phyloP scores from a whole-genome alignment of 2,113 vertebrate genomes.

The Gambusia holbrooki region DNA sequence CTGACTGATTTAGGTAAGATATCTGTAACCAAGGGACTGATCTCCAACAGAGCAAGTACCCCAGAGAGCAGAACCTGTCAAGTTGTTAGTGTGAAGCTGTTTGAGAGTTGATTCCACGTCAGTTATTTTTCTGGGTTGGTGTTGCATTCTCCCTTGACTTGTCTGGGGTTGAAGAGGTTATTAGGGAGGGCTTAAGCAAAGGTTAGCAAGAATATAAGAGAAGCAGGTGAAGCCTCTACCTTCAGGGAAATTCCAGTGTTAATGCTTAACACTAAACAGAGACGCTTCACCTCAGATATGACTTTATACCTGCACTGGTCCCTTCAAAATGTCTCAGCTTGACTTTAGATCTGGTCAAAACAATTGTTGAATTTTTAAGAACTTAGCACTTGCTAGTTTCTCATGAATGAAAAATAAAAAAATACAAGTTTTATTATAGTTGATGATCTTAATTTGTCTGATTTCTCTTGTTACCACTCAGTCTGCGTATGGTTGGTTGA shows the following conservation, averaged over 20 bases:
- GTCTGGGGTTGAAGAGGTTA: constrained; percentile 29
- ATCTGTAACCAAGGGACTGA: constrained; percentile 5
- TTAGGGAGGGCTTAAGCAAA: constrained; percentile 20
- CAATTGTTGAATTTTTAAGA: no score
- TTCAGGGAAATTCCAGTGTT: constrained; percentile 62
- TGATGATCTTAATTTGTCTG: neutral
- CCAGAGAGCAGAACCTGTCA: constrained; percentile 24
- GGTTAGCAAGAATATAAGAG: constrained; percentile 40
- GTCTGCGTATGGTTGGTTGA: neutral
- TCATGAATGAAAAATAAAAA: no score
- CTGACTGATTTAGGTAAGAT: constrained; percentile 18
- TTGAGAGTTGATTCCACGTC: constrained; percentile 13
- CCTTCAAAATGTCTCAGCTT: no score
- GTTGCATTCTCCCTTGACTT: neutral
- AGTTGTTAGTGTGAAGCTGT: neutral
- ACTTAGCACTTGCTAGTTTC: no score
- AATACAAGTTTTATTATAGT: no score
- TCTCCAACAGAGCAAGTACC: constrained; percentile 21
- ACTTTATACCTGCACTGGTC: no score
- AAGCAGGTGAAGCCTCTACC: constrained; percentile 45
- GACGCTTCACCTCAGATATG: neutral
- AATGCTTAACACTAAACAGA: constrained; percentile 24
- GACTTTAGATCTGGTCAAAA: no score
- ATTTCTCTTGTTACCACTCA: neutral
- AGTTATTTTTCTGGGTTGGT: constrained; percentile 7